A percentile compares a stretch with the other conserved stretches of the same genome.
Conservation (phyloP, 2,888 invertebrate genomes). For the Coleophora deauratella region DNA sequence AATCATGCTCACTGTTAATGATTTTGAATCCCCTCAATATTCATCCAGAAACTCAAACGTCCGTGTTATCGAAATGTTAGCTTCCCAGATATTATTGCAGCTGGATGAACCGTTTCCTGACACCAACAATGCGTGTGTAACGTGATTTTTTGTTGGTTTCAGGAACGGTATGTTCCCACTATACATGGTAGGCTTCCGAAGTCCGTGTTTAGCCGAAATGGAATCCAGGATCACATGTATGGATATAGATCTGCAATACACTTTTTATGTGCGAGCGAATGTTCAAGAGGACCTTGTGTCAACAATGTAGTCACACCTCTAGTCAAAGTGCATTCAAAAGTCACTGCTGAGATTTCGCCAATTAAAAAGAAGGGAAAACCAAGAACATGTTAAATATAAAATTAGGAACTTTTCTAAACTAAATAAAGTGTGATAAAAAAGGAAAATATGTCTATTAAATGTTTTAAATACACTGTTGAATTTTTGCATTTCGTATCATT, state of each 20-base stretch:
- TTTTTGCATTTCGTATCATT: too few species aligned
- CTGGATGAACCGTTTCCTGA: conserved; percentile 17
- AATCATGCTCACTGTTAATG: too few species aligned
- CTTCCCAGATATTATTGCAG: too few species aligned
- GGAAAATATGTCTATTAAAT: too few species aligned
- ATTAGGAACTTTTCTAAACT: too few species aligned
- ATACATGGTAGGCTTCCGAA: conserved; percentile 53
- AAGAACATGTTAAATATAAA: conserved; percentile 14
- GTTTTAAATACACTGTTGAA: too few species aligned
- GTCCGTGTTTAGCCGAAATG: conserved; percentile 53
- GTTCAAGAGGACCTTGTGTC: conserved; percentile 27
- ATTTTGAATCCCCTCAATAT: too few species aligned
- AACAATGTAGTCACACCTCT: conserved; percentile 47
- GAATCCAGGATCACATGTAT: conserved; percentile 59
- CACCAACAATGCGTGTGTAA: conserved; percentile 19
- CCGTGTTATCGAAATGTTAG: too few species aligned
- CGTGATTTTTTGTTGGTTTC: conserved; percentile 46
- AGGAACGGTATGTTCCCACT: conserved; percentile 66
- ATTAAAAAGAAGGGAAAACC: conserved; percentile 42
- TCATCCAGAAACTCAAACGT: too few species aligned
- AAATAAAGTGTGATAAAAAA: too few species aligned
- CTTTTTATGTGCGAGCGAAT: conserved; percentile 39
- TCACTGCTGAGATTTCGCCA: conserved; percentile 47
- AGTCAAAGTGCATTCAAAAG: conserved; percentile 33
- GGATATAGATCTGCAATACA: conserved; percentile 58